Evolutionary conservation across 53 echinoderm and acorn worm species (phyloP), one percentile per base, ranked within the genome.

Genomic region (Arbacia lixula): DNA sequence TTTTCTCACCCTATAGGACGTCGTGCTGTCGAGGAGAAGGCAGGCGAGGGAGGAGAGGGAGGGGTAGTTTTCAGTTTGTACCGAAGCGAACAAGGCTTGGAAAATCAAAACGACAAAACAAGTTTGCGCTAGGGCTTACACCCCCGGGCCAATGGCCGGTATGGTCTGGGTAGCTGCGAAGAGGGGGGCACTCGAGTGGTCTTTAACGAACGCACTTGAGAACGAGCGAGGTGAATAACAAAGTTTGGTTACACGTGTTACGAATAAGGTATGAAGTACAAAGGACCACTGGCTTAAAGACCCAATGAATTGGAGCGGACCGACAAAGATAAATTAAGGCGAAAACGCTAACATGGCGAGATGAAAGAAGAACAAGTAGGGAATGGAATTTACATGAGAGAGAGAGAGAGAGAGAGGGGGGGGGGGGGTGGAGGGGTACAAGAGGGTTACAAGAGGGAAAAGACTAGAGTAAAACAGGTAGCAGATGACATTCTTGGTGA

Each of bases 61-160:
- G n/a, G n/a, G n/a, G n/a, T n/a, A n/a, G n/a, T n/a, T n/a, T n/a
- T n/a, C n/a, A n/a, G n/a, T n/a, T n/a, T n/a, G n/a, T n/a, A n/a
- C n/a, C n/a, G n/a, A n/a, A n/a, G n/a, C n/a, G n/a, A n/a, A n/a
- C n/a, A n/a, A n/a, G n/a, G n/a, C n/a, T n/a, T n/a, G n/a, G n/a
- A n/a, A n/a, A 68, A 42, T 25, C 11, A 68, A 28, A 41, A 41
- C 69, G 69, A 68, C 40, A 68, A 81, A 81, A 81, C 81, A 81
- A 81, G 81, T 81, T 81, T 81, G 81, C 63, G 46, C 27, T 43
- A 19, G 62, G 81, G 81, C 81, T 81, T 81, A 62, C 41, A 49
- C 81, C 81, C 63, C 35, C 32, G 32, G 81, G 81, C 81, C 41
- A 63, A 62, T 81, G 63, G 50, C n/a, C 31, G 8, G 63, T 43